phyloP scores from a whole-genome alignment of 2,888 invertebrate genomes.

The Microchrysa polita region DNA sequence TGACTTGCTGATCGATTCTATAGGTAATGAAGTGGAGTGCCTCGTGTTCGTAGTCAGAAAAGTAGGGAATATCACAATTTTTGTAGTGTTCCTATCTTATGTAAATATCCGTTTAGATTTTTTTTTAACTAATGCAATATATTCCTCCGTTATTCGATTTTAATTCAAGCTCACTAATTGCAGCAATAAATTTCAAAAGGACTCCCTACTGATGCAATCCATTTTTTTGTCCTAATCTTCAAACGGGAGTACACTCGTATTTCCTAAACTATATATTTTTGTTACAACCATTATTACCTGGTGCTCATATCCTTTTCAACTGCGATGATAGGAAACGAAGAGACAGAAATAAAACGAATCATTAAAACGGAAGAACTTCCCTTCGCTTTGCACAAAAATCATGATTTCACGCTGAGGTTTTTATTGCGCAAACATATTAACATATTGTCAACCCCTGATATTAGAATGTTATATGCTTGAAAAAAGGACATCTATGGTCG shows the following conservation, averaged over 20 bases:
- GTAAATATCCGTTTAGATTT: too few species aligned
- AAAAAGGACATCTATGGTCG: not conserved
- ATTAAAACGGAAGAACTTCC: not conserved
- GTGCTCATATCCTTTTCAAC: not conserved
- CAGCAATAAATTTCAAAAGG: conserved; percentile 16
- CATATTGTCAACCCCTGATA: conserved; percentile 48
- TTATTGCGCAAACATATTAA: conserved; percentile 51
- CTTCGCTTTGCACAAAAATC: conserved; percentile 31
- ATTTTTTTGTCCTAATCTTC: not conserved
- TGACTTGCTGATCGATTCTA: too few species aligned
- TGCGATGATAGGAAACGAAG: not conserved
- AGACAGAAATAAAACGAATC: not conserved
- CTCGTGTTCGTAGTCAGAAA: too few species aligned
- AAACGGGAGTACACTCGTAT: not conserved
- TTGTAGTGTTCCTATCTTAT: too few species aligned
- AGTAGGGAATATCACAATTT: too few species aligned
- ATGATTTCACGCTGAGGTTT: conserved; percentile 51
- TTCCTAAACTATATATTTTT: not conserved
- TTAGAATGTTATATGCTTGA: not conserved
- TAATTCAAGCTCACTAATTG: conserved; percentile 21
- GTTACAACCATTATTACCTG: not conserved
- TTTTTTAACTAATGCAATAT: too few species aligned
- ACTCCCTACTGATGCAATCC: not conserved
- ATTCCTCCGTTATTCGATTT: not conserved
- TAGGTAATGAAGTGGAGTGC: too few species aligned